phyloP scores from a whole-genome alignment of 2,113 vertebrate species.

The Microtus ochrogaster region DNA sequence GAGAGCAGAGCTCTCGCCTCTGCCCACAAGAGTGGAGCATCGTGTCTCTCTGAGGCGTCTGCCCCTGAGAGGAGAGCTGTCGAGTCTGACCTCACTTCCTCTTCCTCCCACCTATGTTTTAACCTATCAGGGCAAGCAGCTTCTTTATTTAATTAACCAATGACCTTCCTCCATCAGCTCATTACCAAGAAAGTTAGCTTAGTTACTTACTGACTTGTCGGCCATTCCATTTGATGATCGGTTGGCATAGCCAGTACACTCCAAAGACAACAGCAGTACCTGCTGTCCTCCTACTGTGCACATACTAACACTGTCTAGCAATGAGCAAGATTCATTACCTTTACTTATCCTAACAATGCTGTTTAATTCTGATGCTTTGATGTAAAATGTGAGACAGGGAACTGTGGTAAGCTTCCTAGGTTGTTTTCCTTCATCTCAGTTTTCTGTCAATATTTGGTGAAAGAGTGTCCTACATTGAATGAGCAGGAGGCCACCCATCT shows the following conservation, averaged over 20 bases:
- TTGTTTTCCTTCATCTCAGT: not conserved
- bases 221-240: not conserved
- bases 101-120: too few relatives aligned
- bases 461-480: not conserved
- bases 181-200: not conserved
- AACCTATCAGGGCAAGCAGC: too few relatives aligned
- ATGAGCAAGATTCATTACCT: not conserved
- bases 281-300: not conserved
- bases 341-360: not conserved
- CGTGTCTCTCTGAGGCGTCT: too few relatives aligned
- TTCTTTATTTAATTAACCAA: too few relatives aligned
- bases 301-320: not conserved
- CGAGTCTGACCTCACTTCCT: too few relatives aligned
- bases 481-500: not conserved
- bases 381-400: not conserved
- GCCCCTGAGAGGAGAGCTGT: too few relatives aligned
- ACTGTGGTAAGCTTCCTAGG: not conserved
- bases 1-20: too few relatives aligned
- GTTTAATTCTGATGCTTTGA: not conserved
- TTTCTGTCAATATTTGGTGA: slow-evolving; percentile 7
- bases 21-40: too few relatives aligned
- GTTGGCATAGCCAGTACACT: not conserved
- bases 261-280: not conserved
- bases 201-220: not conserved
- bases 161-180: too few relatives aligned